phyloP scores from a whole-genome alignment of 1,140 invertebrate genomes.

The Pogonus chalceus region DNA sequence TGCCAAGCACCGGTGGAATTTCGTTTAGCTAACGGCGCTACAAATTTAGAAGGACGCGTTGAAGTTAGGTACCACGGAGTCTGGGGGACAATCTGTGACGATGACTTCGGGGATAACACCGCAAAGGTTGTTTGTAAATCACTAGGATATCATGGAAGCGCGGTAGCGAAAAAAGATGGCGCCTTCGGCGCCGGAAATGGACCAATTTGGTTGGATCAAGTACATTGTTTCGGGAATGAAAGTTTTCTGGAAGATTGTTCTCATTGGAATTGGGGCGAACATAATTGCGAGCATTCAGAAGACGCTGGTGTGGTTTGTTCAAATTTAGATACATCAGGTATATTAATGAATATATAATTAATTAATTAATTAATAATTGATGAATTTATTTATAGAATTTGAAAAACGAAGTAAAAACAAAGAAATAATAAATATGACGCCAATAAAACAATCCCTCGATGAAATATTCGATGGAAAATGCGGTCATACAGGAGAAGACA shows the following conservation, averaged over 20 bases:
- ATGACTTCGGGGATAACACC: conserved; percentile 56
- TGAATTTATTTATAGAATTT: neutral
- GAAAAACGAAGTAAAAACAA: neutral
- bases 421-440: neutral
- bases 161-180: conserved; percentile 41
- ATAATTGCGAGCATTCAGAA: conserved; percentile 66
- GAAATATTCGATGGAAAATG: conserved; percentile 38
- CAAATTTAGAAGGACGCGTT: conserved; percentile 49
- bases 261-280: conserved; percentile 56
- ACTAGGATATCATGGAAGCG: conserved; percentile 47
- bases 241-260: conserved; percentile 50
- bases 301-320: conserved; percentile 59
- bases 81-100: conserved; percentile 74
- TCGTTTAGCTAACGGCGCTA: conserved; percentile 49
- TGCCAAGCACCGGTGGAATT: conserved; percentile 50
- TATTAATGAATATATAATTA: neutral
- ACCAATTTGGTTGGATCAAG: conserved; percentile 65
- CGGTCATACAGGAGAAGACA: conserved; percentile 40
- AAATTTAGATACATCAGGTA: neutral
- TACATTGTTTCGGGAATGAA: conserved; percentile 61
- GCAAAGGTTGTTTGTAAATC: conserved; percentile 55
- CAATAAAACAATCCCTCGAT: conserved; percentile 24
- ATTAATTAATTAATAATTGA: neutral
- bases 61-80: conserved; percentile 58
- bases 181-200: conserved; percentile 43